Base-by-base conservation (phyloP, 2,113 vertebrate species). In the Meleagris gallopavo region DNA sequence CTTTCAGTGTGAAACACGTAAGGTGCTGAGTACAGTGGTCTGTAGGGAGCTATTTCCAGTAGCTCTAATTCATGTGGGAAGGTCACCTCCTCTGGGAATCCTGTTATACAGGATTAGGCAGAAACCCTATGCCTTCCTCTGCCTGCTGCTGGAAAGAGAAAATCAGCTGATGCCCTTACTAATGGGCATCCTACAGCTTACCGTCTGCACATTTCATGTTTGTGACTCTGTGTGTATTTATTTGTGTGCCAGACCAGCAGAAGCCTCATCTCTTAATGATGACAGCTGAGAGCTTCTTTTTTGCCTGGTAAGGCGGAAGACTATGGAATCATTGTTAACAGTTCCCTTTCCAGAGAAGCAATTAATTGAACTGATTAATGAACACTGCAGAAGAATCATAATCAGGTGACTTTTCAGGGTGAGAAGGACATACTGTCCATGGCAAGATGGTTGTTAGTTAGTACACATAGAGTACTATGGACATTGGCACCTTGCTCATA, bases 31-130 rank as follows among this genome's bases (percentile, higher is more conserved):
- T 43, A 18, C 65, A 55, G 50, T 62, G n/a, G 10, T 41, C 41
- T 54, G 32, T 32, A 45, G 58, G 52, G 78, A 93, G 36, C 30
- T 75, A 25, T 43, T 79, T 91, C 52, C 78, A 87, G 75, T 14
- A 69, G 60, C 18, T 86, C 43, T 70, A 94, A 76, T 89, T 94
- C 43, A 74, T 29, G 36, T 38, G 54, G 55, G 79, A 94, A 89
- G 75, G 67, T 76, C 36, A 40, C 45, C 48, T 86, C 52, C 43
- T 46, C 70, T 83, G 75, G 48, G 71, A 91, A 70, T 70, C 29
- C 38, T 80, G n/a, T 46, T 58, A 21, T 38, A 55, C 7, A 34
- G 20, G 46, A 32, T 48, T 69, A 78, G 84, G 30, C 27, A 93
- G 88, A 89, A 94, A 67, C 14, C 3, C 29, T 46, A 46, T 11